phyloP scores from a whole-genome alignment of 1,140 invertebrate species.

The Leptinotarsa undecemlineata region DNA sequence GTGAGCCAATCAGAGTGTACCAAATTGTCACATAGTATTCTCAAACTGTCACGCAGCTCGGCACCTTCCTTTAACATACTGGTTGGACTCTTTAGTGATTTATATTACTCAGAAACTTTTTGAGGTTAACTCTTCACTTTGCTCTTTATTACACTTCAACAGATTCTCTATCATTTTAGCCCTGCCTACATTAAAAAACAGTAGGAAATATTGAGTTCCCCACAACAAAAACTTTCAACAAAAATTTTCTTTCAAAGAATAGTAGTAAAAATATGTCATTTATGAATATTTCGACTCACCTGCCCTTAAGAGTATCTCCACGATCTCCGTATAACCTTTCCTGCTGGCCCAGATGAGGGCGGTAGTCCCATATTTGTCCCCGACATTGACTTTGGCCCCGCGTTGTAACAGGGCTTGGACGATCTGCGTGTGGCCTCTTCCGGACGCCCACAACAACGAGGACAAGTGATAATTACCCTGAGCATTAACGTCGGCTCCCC shows the following conservation, averaged over 20 bases:
- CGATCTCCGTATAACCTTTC: constrained; percentile 87
- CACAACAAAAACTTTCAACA: no score
- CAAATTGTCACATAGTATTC: no score
- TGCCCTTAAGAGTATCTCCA: constrained; percentile 79
- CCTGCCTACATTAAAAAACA: no score
- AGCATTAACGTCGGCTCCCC: constrained; percentile 91
- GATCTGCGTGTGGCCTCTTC: constrained; percentile 85
- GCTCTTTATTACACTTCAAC: not conserved
- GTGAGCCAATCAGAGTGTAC: no score
- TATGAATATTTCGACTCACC: constrained; percentile 55
- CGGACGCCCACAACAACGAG: constrained; percentile 91
- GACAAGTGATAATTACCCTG: constrained; percentile 96
- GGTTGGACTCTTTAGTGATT: no score
- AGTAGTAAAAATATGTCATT: not conserved
- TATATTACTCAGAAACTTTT: no score
- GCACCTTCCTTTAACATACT: no score
- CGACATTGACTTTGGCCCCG: constrained; percentile 89
- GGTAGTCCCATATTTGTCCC: constrained; percentile 96
- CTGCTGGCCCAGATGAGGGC: constrained; percentile 94
- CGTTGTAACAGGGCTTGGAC: constrained; percentile 79
- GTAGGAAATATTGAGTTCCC: no score
- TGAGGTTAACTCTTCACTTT: not conserved
- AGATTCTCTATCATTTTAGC: no score
- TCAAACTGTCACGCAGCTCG: no score
- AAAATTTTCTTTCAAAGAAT: constrained; percentile 2